Evolutionary conservation across 1,140 invertebrate genomes (phyloP).

Genomic region (Bicyclus anynana): DNA sequence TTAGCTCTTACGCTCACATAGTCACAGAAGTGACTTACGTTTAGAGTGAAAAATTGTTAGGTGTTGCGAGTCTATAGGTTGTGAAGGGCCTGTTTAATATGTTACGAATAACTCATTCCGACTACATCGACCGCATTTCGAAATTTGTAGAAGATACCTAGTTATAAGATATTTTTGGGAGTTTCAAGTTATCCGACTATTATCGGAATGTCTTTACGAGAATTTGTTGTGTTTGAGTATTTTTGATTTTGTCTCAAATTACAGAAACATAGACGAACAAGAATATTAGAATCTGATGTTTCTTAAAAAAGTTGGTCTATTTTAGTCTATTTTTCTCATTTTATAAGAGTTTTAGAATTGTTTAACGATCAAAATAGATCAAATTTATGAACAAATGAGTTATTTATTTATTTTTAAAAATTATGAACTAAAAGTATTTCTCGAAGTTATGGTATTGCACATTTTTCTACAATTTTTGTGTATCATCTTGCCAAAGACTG

Average conservation of each 20-base stretch:
- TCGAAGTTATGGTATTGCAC: not conserved
- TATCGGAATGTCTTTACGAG: not conserved
- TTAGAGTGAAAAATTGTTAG: no score
- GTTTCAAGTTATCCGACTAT: not conserved
- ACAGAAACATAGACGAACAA: not conserved
- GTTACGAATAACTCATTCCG: not conserved
- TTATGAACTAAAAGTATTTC: not conserved
- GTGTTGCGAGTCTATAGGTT: no score
- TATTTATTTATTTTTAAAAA: not conserved
- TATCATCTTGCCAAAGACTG: slow-evolving; percentile 27
- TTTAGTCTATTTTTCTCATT: no score
- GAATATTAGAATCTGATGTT: no score
- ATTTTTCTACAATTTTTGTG: not conserved
- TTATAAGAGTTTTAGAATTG: no score
- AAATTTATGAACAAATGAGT: no score
- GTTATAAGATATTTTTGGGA: not conserved
- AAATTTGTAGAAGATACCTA: slow-evolving; percentile 5
- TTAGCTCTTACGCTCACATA: no score
- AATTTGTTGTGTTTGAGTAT: not conserved
- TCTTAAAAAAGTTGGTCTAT: no score
- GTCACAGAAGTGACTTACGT: no score
- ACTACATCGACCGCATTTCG: slow-evolving; percentile 15
- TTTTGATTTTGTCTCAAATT: not conserved
- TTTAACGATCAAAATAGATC: no score
- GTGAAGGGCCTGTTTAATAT: no score